These are phyloP conservation scores for Geotrupes spiniger DNA, from an alignment of 2,888 invertebrate genomes.

Conservation along the genomic window DNA sequence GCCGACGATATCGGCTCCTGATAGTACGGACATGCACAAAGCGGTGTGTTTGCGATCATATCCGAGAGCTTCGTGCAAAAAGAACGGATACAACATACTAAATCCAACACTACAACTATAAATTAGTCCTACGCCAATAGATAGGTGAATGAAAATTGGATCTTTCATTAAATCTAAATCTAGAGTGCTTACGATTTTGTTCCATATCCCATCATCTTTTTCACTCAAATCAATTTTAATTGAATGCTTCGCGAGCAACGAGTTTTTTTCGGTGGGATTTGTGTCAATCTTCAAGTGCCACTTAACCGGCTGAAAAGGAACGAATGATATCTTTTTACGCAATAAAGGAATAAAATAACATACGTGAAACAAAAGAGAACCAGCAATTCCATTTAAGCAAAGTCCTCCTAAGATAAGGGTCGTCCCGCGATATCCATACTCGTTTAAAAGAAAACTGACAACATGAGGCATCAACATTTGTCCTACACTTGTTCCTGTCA, in stretches of 20 bases:
- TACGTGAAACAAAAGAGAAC: conserved; percentile 48
- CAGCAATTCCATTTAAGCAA: conserved; percentile 52
- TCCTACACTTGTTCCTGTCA: conserved; percentile 74
- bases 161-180: conserved; percentile 64
- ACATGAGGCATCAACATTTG: conserved; percentile 73
- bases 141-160: conserved; percentile 63
- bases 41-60: conserved; percentile 58
- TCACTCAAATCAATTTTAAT: neutral
- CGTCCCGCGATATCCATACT: conserved; percentile 64
- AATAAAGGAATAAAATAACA: conserved; percentile 34
- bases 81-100: conserved; percentile 68
- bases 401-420: conserved; percentile 62
- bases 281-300: conserved; percentile 51
- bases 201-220: conserved; percentile 34
- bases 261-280: neutral
- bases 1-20: conserved; percentile 65
- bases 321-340: conserved; percentile 3
- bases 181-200: conserved; percentile 52
- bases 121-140: conserved; percentile 64
- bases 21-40: conserved; percentile 68
- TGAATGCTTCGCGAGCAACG: neutral
- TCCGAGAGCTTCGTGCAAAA: conserved; percentile 53
- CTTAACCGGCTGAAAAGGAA: conserved; percentile 58
- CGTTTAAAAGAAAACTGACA: conserved; percentile 60
- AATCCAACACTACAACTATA: conserved; percentile 69